These are phyloP conservation scores for Anas bernieri DNA, from an alignment of 2,797 vertebrate genomes.

Conservation along the genomic window DNA sequence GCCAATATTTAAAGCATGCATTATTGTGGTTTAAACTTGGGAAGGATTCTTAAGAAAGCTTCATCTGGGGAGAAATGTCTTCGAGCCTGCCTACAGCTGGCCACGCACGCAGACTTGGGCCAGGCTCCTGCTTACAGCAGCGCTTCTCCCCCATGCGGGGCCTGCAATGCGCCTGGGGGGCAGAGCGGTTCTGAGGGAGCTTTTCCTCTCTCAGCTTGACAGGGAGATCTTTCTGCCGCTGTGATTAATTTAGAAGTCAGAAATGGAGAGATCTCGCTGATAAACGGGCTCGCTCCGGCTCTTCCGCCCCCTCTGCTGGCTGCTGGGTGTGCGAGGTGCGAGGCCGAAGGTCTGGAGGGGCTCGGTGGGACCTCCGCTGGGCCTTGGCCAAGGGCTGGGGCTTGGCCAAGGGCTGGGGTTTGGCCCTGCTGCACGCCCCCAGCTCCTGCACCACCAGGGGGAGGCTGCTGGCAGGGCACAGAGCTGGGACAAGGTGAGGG, in stretches of 20 bases:
- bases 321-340: fast-evolving
- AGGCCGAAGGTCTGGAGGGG: fast-evolving
- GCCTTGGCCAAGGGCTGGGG: neutral
- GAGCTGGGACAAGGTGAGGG: no score
- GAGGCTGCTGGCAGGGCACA: neutral
- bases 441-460: neutral
- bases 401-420: neutral
- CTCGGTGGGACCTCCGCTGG: fast-evolving
- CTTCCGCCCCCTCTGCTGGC: slow-evolving; percentile 27
- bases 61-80: neutral
- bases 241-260: neutral
- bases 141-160: neutral
- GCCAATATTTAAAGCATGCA: neutral
- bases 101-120: neutral
- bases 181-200: neutral
- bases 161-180: neutral
- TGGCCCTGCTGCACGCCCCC: fast-evolving
- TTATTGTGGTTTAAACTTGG: neutral
- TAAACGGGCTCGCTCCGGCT: neutral
- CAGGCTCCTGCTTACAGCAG: neutral
- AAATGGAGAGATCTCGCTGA: fast-evolving
- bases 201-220: neutral
- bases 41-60: neutral
- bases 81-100: neutral
- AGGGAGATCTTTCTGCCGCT: neutral